Base-by-base conservation (phyloP, 2,797 vertebrate species). In the Sebastes jordani region DNA sequence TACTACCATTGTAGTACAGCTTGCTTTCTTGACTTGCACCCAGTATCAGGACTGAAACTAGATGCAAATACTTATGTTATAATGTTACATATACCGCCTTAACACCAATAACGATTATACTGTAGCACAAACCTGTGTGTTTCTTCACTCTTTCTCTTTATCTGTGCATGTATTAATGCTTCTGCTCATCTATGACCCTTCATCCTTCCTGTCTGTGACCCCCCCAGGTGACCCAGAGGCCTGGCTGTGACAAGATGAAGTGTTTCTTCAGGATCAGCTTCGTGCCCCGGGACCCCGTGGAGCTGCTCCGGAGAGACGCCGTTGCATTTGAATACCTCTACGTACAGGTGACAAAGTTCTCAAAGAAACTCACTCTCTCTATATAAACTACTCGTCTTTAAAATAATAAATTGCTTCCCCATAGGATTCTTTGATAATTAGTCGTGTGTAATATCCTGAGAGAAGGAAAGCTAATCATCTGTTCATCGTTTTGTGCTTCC, bases 261-360 rank as follows among this genome's bases (percentile, higher is more conserved):
- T 99, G 98, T 95, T 97, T 97, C 91, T 99, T 99, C 87, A 95
- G 98, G 86, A 96, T 99, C 87, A 98, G 97, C 93, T 99, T 99
- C 78, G 97, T 99, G 86, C 98, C 98, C 86, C 96, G 98, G 90
- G 98, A 99, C 88, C 98, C 98, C 0, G 97, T 99, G 90, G 98
- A 99, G 91, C 96, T 99, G 81, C 95, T 99, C 78, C 95, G 97
- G 69, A 96, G 97, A 91, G 98, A 99, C 88, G 97, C 97, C 0
- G 97, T 99, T 82, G 98, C 98, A 30, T 99, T 99, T 83, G 98
- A 99, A 89, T 99, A 99, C 94, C 97, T 99, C 71, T 99, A 99
- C 1, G 90, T 95, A 18, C 94, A 95, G 89, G 94, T 94, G 77
- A 77, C 8, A 46, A 46, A 18, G 16, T 46, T 18, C 42, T 46